These are phyloP conservation scores for Nothura maculosa DNA, from an alignment of 2,797 vertebrate genomes.

Conservation along the genomic window DNA sequence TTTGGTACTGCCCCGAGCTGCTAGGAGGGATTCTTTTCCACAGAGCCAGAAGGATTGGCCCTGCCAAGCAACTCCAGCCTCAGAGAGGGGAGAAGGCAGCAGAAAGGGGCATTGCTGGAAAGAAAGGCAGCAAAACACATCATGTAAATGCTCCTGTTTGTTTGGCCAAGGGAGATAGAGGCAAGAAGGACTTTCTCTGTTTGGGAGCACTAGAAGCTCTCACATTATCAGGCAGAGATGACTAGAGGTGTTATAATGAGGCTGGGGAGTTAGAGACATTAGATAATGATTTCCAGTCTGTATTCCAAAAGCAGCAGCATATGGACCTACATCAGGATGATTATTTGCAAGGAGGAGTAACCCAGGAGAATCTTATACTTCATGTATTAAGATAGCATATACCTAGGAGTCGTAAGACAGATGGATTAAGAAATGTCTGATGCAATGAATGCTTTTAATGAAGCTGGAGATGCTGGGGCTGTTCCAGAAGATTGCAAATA, in stretches of 20 bases:
- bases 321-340: neutral
- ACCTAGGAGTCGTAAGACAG: neutral
- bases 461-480: neutral
- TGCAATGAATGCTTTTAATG: neutral
- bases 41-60: neutral
- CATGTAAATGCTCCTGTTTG: fast-evolving
- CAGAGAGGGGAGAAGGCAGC: neutral
- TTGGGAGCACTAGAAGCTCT: neutral
- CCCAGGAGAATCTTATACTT: neutral
- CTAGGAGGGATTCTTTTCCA: too few relatives aligned
- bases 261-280: neutral
- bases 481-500: neutral
- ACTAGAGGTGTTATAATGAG: slow-evolving; percentile 8
- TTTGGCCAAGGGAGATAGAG: neutral
- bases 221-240: neutral
- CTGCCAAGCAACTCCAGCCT: neutral
- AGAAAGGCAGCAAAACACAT: neutral
- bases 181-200: neutral
- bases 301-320: slow-evolving; percentile 7
- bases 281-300: neutral
- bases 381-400: slow-evolving; percentile 14
- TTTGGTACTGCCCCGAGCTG: neutral
- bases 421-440: neutral
- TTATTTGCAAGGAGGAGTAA: slow-evolving; percentile 44
- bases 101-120: neutral